A percentile compares a stretch with the other conserved stretches of the same genome.
Conservation (phyloP, 2,888 invertebrate genomes). For the Spatulosminthurus flaviceps region DNA sequence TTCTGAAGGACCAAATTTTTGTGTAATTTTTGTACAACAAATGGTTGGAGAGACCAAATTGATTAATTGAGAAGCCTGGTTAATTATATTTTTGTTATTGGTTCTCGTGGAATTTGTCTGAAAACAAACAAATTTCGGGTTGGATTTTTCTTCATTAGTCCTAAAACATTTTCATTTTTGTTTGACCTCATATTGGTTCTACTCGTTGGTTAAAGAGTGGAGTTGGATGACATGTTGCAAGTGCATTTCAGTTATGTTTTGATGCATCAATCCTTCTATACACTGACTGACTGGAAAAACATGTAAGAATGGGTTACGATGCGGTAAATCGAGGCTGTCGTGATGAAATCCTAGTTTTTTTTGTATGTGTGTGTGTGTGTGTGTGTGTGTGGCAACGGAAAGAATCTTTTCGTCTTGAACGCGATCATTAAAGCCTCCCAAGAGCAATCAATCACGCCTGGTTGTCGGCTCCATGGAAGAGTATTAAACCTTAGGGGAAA, state of each 20-base stretch:
- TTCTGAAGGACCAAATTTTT: too few relatives aligned
- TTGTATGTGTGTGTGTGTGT: too few relatives aligned
- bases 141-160: too few relatives aligned
- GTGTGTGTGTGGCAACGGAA: constrained; percentile 17
- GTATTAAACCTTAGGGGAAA: background rate
- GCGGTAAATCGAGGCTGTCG: constrained; percentile 25
- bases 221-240: background rate
- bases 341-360: constrained; percentile 20
- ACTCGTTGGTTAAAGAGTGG: background rate
- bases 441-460: constrained; percentile 27
- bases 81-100: too few relatives aligned
- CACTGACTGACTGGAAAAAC: background rate
- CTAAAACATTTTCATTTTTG: background rate
- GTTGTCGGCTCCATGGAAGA: background rate
- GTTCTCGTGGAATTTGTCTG: too few relatives aligned
- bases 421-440: constrained; percentile 25
- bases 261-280: constrained; percentile 6
- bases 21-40: too few relatives aligned
- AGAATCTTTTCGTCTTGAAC: constrained; percentile 28
- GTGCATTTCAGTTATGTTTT: constrained; percentile 7
- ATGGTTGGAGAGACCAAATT: too few relatives aligned
- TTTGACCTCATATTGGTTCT: background rate
- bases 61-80: too few relatives aligned
- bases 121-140: background rate
- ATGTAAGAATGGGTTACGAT: constrained; percentile 5